Conservation (phyloP, 1,140 invertebrate species). For the Camponotus pennsylvanicus region DNA sequence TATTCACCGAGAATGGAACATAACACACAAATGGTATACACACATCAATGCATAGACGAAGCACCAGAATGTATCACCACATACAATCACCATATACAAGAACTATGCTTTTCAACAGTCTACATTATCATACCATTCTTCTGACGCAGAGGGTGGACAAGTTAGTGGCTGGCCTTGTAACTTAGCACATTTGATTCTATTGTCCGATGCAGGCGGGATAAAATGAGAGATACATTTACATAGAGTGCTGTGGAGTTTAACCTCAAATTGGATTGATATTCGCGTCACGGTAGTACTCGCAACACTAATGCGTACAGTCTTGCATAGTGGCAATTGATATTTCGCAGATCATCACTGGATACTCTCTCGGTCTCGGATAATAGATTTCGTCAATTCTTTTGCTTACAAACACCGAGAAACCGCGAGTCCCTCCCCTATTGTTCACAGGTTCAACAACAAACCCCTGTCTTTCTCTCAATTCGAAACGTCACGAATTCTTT, state of each 20-base stretch:
- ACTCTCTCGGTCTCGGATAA: too few relatives aligned
- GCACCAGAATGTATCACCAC: conserved; percentile 45
- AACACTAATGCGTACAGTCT: conserved; percentile 7
- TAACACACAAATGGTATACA: conserved; percentile 71
- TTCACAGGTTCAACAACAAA: conserved; percentile 48
- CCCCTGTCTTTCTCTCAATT: not conserved
- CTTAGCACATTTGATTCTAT: conserved; percentile 2
- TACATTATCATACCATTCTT: not conserved
- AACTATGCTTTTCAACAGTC: conserved; percentile 20
- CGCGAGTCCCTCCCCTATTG: conserved; percentile 3
- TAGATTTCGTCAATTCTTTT: not conserved
- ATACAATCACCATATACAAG: not conserved
- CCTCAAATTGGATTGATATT: conserved; percentile 62
- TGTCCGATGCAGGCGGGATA: conserved; percentile 10
- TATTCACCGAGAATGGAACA: conserved; percentile 73
- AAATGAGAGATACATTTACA: conserved; percentile 3
- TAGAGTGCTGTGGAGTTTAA: conserved; percentile 51
- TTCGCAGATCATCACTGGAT: not conserved
- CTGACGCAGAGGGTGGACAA: not conserved
- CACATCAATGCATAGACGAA: conserved; percentile 29
- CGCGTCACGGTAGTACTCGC: conserved; percentile 23
- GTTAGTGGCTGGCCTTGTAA: not conserved
- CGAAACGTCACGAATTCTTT: conserved; percentile 55
- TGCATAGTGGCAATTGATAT: not conserved
- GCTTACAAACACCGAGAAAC: conserved; percentile 29